phyloP scores from a whole-genome alignment of 2,797 vertebrate species.

The Lacerta agilis region DNA sequence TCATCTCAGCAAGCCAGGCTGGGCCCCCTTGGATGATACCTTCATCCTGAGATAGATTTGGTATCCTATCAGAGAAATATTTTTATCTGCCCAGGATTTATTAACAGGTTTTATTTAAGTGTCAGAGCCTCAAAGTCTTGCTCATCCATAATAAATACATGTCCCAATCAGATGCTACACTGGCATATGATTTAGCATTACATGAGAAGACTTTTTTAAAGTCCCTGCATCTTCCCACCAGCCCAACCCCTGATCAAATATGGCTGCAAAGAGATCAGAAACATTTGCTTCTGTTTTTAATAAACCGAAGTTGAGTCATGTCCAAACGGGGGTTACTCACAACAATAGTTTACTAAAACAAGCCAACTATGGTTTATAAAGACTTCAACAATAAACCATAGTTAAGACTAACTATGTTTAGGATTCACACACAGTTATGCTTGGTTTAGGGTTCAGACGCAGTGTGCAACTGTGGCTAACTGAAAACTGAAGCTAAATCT shows the following conservation, averaged over 20 bases:
- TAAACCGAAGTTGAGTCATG: too few relatives aligned
- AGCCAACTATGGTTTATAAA: not conserved
- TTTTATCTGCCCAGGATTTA: not conserved
- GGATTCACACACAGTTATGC: too few relatives aligned
- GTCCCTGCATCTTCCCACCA: not conserved
- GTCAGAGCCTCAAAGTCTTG: not conserved
- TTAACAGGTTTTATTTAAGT: not conserved
- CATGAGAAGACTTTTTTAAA: not conserved
- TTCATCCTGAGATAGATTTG: not conserved
- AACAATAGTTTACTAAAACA: not conserved
- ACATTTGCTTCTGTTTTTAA: not conserved
- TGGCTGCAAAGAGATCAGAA: too few relatives aligned
- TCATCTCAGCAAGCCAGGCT: not conserved
- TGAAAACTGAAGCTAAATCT: not conserved
- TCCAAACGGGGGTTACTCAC: not conserved
- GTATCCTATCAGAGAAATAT: not conserved
- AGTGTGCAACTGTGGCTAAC: not conserved
- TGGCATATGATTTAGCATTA: not conserved
- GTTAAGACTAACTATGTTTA: not conserved
- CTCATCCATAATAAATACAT: not conserved
- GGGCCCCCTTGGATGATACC: not conserved
- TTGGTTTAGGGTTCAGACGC: not conserved
- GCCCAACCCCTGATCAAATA: too few relatives aligned
- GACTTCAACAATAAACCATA: not conserved
- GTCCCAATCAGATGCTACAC: too few relatives aligned